phyloP scores from a whole-genome alignment of 2,888 invertebrate species.

The Ariolimax columbianus region DNA sequence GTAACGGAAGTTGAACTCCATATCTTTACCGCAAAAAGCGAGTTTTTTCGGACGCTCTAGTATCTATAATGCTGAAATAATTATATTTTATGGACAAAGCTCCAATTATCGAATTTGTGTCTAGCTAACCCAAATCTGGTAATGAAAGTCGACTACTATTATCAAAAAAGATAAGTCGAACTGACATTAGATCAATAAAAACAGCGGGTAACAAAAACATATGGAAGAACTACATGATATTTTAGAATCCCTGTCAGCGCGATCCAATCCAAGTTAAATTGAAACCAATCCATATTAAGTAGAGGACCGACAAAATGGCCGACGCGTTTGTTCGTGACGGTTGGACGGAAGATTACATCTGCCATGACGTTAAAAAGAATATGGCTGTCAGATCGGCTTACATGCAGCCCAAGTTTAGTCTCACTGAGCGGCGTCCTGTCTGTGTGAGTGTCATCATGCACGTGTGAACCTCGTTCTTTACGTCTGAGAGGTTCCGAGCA shows the following conservation, averaged over 20 bases:
- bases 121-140: no score
- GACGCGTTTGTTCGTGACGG: background rate
- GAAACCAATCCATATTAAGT: conserved; percentile 23
- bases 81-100: no score
- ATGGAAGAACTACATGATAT: background rate
- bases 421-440: background rate
- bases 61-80: no score
- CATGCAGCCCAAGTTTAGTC: background rate
- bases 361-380: background rate
- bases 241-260: background rate
- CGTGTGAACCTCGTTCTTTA: no score
- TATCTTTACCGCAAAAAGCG: no score
- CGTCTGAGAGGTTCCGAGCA: no score
- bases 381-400: background rate
- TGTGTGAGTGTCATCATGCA: no score
- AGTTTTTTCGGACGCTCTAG: no score
- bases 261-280: conserved; percentile 24
- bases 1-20: no score
- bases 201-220: background rate
- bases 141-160: no score
- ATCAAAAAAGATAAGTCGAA: background rate
- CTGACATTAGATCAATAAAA: background rate
- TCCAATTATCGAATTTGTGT: no score
- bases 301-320: background rate
- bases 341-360: background rate